Conservation (phyloP, 2,888 invertebrate genomes). For the Diplolepis rosae region DNA sequence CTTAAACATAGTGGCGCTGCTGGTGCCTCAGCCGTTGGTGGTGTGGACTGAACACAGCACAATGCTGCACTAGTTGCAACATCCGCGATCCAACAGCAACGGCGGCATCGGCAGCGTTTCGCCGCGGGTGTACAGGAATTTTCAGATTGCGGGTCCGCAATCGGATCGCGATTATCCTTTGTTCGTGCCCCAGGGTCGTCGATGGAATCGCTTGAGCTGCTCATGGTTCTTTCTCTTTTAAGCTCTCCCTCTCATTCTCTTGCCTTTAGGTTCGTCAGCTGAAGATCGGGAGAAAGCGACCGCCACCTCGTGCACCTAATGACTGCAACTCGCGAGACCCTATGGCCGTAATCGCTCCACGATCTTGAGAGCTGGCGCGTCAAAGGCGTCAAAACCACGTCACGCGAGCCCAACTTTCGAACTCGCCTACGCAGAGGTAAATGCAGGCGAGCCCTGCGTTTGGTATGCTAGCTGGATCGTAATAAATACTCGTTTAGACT, state of each 20-base stretch:
- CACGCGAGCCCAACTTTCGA: constrained; percentile 24
- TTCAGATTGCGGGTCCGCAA: constrained; percentile 24
- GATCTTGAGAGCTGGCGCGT: constrained; percentile 23
- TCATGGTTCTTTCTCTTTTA: constrained; percentile 13
- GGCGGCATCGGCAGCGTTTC: constrained; percentile 26
- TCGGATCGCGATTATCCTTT: constrained; percentile 33
- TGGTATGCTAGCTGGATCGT: background rate
- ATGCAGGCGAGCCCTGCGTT: background rate
- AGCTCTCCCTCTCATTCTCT: background rate
- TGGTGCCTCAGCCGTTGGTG: background rate
- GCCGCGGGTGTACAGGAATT: constrained; percentile 27
- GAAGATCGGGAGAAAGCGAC: constrained; percentile 25
- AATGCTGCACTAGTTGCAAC: constrained; percentile 30
- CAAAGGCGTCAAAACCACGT: constrained; percentile 28
- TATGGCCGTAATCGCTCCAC: constrained; percentile 19
- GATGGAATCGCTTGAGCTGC: constrained; percentile 11
- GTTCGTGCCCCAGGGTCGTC: constrained; percentile 29
- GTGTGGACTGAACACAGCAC: background rate
- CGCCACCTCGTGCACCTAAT: constrained; percentile 27
- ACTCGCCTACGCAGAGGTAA: constrained; percentile 9
- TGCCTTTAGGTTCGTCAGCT: constrained; percentile 17
- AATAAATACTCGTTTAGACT: background rate
- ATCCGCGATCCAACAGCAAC: constrained; percentile 27
- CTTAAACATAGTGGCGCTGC: constrained; percentile 34
- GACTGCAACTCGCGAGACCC: constrained; percentile 25